These are phyloP conservation scores for Archocentrus centrarchus DNA, from an alignment of 2,113 vertebrate genomes.

Conservation along the genomic window DNA sequence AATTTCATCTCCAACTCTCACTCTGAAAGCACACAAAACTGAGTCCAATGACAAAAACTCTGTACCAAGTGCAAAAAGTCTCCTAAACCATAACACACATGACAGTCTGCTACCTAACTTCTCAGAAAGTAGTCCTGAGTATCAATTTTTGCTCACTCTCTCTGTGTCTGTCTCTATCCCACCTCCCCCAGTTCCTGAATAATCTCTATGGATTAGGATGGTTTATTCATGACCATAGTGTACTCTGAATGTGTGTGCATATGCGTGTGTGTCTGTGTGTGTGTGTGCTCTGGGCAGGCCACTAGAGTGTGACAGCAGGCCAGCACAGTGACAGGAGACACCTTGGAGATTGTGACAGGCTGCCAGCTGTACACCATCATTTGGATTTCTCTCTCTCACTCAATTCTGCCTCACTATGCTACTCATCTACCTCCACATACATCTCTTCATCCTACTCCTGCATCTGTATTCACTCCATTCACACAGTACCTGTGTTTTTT, in stretches of 20 bases:
- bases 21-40: constrained; percentile 10
- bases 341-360: constrained; percentile 82
- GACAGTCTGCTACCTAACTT: constrained; percentile 67
- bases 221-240: constrained; percentile 80
- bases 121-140: constrained; percentile 65
- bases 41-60: constrained; percentile 35
- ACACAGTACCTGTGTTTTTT: constrained; percentile 63
- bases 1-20: not conserved
- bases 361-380: constrained; percentile 82
- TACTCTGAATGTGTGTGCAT: constrained; percentile 57
- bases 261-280: constrained; percentile 46
- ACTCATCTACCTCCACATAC: constrained; percentile 74
- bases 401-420: constrained; percentile 64
- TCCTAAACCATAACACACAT: constrained; percentile 62
- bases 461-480: constrained; percentile 71
- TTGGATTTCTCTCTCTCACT: constrained; percentile 71
- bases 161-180: constrained; percentile 48
- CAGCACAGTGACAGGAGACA: constrained; percentile 82
- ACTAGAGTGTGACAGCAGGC: constrained; percentile 83
- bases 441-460: constrained; percentile 70
- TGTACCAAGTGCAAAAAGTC: constrained; percentile 52
- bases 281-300: constrained; percentile 72
- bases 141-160: constrained; percentile 63
- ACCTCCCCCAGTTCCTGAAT: constrained; percentile 67
- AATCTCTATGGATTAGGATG: constrained; percentile 81